A percentile compares a stretch with the other conserved stretches of the same genome.
These are phyloP conservation scores for Virgularia gustaviana DNA, from an alignment of 92 coral and sea anemone genomes.

Conservation along the genomic window DNA sequence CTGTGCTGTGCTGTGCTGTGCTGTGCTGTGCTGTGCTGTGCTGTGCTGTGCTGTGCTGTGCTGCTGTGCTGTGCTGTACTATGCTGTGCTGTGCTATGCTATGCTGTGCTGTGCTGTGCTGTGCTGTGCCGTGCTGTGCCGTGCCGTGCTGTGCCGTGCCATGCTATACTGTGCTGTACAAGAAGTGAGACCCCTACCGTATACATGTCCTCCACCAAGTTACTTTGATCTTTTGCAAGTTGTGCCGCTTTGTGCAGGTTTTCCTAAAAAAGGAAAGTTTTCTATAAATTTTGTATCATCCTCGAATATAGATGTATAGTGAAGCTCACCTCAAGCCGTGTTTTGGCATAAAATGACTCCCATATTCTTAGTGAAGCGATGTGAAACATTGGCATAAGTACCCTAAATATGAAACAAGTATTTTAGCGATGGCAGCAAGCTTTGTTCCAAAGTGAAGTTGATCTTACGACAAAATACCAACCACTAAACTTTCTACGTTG, in stretches of 20 bases:
- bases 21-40: too few species aligned
- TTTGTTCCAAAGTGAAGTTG: too few species aligned
- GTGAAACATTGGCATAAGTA: conserved; percentile 76
- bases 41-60: too few species aligned
- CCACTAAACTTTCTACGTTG: too few species aligned
- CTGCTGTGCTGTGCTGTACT: too few species aligned
- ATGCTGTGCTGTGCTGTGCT: too few species aligned
- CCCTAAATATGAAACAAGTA: conserved; percentile 24
- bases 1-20: too few species aligned
- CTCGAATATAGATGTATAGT: not conserved
- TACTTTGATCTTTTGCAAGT: conserved; percentile 55
- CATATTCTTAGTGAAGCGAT: conserved; percentile 78
- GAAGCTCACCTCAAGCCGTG: conserved; percentile 38
- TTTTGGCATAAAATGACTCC: conserved; percentile 66
- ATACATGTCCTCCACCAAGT: conserved; percentile 13
- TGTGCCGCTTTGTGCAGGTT: conserved; percentile 72
- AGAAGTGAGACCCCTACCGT: conserved; percentile 2
- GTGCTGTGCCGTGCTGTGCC: too few species aligned
- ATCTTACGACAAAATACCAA: too few species aligned
- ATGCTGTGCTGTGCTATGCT: too few species aligned
- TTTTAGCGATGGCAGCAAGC: not conserved
- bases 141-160: too few species aligned
- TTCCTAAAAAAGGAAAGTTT: conserved; percentile 40
- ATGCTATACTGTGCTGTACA: not conserved
- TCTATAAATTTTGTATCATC: not conserved